phyloP scores from a whole-genome alignment of 2,113 vertebrate genomes.

The Chrysemys picta region DNA sequence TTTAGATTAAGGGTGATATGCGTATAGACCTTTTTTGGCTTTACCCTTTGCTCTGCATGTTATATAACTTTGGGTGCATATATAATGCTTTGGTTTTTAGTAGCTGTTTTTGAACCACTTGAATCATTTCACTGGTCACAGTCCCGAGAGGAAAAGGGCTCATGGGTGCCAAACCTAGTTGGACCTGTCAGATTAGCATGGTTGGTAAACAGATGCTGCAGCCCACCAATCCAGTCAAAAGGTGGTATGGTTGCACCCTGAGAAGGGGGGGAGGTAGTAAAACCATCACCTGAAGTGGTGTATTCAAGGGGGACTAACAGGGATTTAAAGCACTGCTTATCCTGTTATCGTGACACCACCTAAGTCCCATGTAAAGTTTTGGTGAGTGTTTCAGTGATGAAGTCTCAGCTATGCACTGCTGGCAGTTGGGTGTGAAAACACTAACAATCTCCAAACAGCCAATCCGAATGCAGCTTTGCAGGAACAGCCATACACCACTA shows the following conservation, averaged over 20 bases:
- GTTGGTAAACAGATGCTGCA: neutral
- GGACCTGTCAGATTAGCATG: neutral
- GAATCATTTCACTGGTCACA: neutral
- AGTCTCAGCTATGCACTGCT: neutral
- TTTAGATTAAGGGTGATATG: neutral
- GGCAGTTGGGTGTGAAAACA: neutral
- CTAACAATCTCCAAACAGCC: neutral
- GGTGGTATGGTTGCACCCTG: neutral
- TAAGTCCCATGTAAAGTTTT: neutral
- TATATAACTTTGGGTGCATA: neutral
- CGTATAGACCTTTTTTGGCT: neutral
- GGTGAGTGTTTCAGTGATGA: neutral
- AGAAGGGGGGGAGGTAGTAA: neutral
- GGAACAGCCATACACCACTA: neutral
- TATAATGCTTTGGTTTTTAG: neutral
- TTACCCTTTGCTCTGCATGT: neutral
- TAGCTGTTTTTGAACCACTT: neutral
- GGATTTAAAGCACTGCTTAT: neutral
- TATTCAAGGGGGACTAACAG: neutral
- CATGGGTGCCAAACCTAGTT: neutral
- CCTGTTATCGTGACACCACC: neutral
- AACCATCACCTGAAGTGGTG: neutral
- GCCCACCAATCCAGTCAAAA: neutral
- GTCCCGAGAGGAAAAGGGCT: neutral
- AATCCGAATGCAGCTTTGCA: neutral